Base-by-base conservation (phyloP, 2,888 invertebrate genomes). In the Tachina grossa region DNA sequence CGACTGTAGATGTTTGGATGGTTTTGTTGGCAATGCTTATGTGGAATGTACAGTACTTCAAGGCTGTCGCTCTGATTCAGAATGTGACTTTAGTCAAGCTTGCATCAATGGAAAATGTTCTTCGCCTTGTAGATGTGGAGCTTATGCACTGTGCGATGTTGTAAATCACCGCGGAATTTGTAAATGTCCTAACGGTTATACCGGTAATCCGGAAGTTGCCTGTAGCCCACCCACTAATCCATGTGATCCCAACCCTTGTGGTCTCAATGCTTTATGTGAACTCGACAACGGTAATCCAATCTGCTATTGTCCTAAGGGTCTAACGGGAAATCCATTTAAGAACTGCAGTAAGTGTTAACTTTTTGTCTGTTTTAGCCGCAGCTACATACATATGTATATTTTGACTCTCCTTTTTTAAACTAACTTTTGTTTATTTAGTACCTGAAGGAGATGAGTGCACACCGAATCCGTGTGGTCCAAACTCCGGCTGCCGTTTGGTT, bases 241-340 rank as follows among this genome's bases (percentile, higher is more conserved):
- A 1, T 97, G 97, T 89, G 93, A 95, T 86, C 96, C 97, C 39
- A 97, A 96, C 92, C 97, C 97, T n/a, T 97, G 97, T 89, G 97
- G 97, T n/a, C 93, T 94, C 2, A 96, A 96, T 89, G 97, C 98
- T 1, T 93, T 96, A 87, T 98, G 98, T 91, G 97, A 97, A 93
- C 94, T 95, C 69, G 97, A 97, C 89, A 95, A 96, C 89, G 97
- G 97, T 71, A 96, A 96, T 91, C 97, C 97, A 2, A 96, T 97
- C 88, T 98, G 98, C 90, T 97, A 94, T 93, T 98, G 98, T 90
- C 97, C 97, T 0, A 97, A 96, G 92, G 97, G 97, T 85, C 93
- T 97, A 87, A 97, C 97, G 5, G 98, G 98, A 92, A 97, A 98
- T 94, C 98, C 98, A 59, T 97, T 97, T 91, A 95, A 96, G 91